Evolutionary conservation across 2,888 invertebrate genomes (phyloP), one percentile per base, ranked within the genome.

Genomic region (Zygogramma bicolorata): DNA sequence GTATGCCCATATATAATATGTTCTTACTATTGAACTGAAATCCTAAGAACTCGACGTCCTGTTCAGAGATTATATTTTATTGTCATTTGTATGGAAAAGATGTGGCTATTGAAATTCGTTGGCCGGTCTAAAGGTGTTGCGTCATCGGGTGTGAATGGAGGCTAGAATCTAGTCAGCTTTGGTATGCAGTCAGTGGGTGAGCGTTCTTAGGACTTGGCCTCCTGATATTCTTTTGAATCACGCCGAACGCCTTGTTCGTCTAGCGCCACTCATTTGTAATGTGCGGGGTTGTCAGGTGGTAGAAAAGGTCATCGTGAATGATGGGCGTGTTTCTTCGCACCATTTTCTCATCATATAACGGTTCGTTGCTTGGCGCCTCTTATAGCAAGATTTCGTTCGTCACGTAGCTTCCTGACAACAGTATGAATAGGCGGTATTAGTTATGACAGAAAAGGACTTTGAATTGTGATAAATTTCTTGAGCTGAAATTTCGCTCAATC

Each of bases 181-280:
- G 83, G 83, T 81, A 82, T 82, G 83, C 78, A 79, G 76, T 79
- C 78, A 77, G 83, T 84, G 84, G 83, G 83, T 84, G 84, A 81
- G 79, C 67, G 78, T 76, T 79, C 78, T 76, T 80, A 77, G 62
- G 15, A 13, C 62, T 62, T 42, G 62, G 42, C 62, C 62, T 62
- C 77, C 71, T 25, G 53, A 62, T 22, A 25, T 42, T 74, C 68
- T 68, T 78, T 79, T 84, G 83, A 84, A 82, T 84, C 84, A 83
- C 75, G 62, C 62, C 62, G 78, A 78, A 77, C 77, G 73, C 80
- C 83, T 81, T 83, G 83, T 83, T 83, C 77, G 83, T 74, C 80
- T 84, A 84, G 83, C 84, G 84, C 84, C 84, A 83, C 80, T 70
- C 60, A 79, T 27, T 53, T 25, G 25, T 27, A 25, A 6, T n/a